Conservation (phyloP, 2,888 invertebrate species). For the Orchestes rusci region DNA sequence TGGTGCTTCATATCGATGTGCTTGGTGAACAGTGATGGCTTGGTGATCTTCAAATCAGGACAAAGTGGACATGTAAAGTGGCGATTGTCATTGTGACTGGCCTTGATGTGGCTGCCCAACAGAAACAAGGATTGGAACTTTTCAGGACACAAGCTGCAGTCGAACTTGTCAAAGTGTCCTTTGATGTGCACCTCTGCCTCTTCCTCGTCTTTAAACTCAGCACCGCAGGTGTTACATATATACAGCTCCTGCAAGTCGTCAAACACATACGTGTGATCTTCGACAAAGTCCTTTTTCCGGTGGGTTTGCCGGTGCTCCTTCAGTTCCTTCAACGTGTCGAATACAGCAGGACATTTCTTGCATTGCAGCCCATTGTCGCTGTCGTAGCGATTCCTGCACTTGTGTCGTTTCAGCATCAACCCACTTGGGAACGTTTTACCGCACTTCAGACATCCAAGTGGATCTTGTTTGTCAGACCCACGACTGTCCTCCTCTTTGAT, state of each 20-base stretch:
- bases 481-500: neutral
- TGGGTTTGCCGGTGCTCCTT: constrained; percentile 32
- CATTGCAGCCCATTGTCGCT: too few relatives aligned
- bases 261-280: constrained; percentile 33
- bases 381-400: neutral
- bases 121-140: constrained; percentile 38
- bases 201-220: constrained; percentile 30
- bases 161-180: constrained; percentile 40
- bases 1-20: constrained; percentile 39
- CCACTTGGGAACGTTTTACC: constrained; percentile 1
- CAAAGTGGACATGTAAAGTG: constrained; percentile 38
- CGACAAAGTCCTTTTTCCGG: constrained; percentile 38
- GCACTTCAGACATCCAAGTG: constrained; percentile 13
- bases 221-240: constrained; percentile 34
- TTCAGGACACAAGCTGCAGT: constrained; percentile 37
- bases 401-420: neutral
- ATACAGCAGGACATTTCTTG: constrained; percentile 32
- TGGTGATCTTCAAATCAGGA: constrained; percentile 30
- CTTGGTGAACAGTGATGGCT: constrained; percentile 33
- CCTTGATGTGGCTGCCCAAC: constrained; percentile 34
- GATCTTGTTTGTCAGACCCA: too few relatives aligned
- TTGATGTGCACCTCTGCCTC: constrained; percentile 35
- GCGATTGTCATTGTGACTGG: constrained; percentile 31
- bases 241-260: constrained; percentile 33
- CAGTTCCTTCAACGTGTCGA: constrained; percentile 29